These are phyloP conservation scores for Herminia tarsipennalis DNA, from an alignment of 2,888 invertebrate genomes.

Conservation along the genomic window DNA sequence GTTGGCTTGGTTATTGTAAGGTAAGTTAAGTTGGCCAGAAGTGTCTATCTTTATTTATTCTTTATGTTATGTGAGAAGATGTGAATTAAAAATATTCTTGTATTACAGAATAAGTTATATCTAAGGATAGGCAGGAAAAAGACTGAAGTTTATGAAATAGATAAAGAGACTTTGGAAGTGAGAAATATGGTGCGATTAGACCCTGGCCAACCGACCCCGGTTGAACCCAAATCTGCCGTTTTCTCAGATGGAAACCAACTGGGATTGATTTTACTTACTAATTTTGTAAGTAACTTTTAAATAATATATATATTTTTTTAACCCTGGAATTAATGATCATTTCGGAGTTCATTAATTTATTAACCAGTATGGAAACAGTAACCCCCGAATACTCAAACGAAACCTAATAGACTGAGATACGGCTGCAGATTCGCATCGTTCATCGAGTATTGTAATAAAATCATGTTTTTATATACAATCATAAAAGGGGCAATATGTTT, in stretches of 20 bases:
- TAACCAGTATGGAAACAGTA: too few species aligned
- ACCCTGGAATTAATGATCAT: too few species aligned
- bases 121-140: conserved; percentile 87
- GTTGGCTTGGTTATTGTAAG: conserved; percentile 95
- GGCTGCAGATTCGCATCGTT: too few species aligned
- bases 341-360: too few species aligned
- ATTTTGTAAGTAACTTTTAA: conserved; percentile 62
- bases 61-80: background rate
- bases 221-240: conserved; percentile 72
- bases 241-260: conserved; percentile 80
- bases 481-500: too few species aligned
- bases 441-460: too few species aligned
- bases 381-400: too few species aligned
- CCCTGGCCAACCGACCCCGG: conserved; percentile 56
- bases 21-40: conserved; percentile 66
- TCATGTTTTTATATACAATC: too few species aligned
- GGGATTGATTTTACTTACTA: conserved; percentile 78
- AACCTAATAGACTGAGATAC: too few species aligned
- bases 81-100: background rate
- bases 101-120: conserved; percentile 90
- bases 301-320: too few species aligned
- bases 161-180: conserved; percentile 73
- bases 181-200: conserved; percentile 66
- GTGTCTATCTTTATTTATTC: background rate
- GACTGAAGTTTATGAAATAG: conserved; percentile 77